Conservation (phyloP, 2,113 vertebrate species). For the Tachuris rubrigastra region DNA sequence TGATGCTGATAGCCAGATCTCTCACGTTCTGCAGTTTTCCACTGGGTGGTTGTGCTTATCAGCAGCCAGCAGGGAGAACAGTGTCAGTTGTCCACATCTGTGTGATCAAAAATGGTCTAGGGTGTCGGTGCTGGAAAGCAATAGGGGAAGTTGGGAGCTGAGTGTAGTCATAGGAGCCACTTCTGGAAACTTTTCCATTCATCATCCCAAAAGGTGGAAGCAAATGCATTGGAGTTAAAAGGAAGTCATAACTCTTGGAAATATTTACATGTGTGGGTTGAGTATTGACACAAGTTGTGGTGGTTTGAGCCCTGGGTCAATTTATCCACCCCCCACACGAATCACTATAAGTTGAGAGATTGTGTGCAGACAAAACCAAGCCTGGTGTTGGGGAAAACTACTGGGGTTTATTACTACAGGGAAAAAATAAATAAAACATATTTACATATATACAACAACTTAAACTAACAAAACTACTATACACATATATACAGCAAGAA, state of each 20-base stretch:
- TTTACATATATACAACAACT: too few relatives aligned
- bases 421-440: too few relatives aligned
- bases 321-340: too few relatives aligned
- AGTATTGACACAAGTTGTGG: neutral
- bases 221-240: neutral
- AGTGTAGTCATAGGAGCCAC: neutral
- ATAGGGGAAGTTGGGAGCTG: neutral
- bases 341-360: too few relatives aligned
- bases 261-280: neutral
- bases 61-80: accelerated
- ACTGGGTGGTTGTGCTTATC: neutral
- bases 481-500: too few relatives aligned
- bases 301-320: too few relatives aligned
- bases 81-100: neutral
- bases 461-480: too few relatives aligned
- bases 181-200: neutral
- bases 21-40: neutral
- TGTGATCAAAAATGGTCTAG: accelerated
- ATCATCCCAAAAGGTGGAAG: neutral
- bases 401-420: too few relatives aligned
- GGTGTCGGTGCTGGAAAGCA: accelerated
- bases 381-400: too few relatives aligned
- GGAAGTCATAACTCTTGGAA: neutral
- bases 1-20: neutral
- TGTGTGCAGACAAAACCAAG: too few relatives aligned